Evolutionary conservation across 1,140 invertebrate species (phyloP).

Genomic region (Chymomyza costata): DNA sequence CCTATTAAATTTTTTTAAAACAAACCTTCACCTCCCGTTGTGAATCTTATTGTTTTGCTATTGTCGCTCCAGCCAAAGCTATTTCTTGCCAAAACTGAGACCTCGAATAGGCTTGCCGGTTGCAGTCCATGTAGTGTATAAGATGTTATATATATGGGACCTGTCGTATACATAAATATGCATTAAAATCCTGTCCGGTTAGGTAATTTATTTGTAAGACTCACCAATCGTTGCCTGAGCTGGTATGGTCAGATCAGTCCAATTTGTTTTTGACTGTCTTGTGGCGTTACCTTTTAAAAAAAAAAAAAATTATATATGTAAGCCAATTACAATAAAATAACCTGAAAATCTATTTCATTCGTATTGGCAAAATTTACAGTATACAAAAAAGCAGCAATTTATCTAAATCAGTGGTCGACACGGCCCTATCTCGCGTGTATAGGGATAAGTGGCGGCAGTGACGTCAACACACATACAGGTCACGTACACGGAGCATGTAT

Average conservation of each 20-base stretch:
- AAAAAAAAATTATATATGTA: not conserved
- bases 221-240: constrained; percentile 76
- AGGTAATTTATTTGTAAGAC: no score
- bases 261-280: constrained; percentile 68
- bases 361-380: no score
- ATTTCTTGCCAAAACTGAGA: constrained; percentile 81
- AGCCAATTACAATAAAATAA: no score
- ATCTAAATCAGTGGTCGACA: no score
- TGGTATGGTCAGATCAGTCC: constrained; percentile 81
- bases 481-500: no score
- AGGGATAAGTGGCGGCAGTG: no score
- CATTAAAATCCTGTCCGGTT: no score
- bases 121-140: constrained; percentile 82
- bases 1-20: not conserved
- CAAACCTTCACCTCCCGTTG: constrained; percentile 80
- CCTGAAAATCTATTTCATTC: not conserved
- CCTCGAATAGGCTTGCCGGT: constrained; percentile 81
- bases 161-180: constrained; percentile 39
- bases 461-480: no score
- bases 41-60: constrained; percentile 80
- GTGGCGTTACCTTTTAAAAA: constrained; percentile 30
- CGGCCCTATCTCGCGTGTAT: no score
- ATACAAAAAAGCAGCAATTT: no score
- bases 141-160: constrained; percentile 80
- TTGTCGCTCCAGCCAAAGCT: constrained; percentile 82